Conservation (phyloP, 2,888 invertebrate genomes). For the Hecatera dysodea region DNA sequence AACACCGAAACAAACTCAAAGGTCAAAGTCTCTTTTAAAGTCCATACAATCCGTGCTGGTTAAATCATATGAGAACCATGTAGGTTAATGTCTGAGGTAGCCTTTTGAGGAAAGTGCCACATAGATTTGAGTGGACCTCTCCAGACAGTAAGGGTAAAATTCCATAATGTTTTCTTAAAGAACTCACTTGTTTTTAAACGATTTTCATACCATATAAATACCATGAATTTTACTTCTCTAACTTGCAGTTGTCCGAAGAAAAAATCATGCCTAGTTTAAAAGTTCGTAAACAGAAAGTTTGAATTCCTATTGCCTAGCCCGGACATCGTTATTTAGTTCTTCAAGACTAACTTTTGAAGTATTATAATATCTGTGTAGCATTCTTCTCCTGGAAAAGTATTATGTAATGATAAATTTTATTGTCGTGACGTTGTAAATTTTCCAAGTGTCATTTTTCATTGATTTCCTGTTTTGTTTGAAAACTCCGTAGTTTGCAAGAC, state of each 20-base stretch:
- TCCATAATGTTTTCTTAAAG: not conserved
- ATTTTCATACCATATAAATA: slow-evolving; percentile 14
- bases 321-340: slow-evolving; percentile 59
- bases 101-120: too few species aligned
- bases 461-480: slow-evolving; percentile 8
- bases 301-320: slow-evolving; percentile 36
- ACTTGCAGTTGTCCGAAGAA: slow-evolving; percentile 30
- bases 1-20: too few species aligned
- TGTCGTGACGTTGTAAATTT: slow-evolving; percentile 13
- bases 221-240: slow-evolving; percentile 4
- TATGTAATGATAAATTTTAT: slow-evolving; percentile 22
- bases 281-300: slow-evolving; percentile 51
- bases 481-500: not conserved
- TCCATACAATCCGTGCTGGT: too few species aligned
- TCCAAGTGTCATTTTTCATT: slow-evolving; percentile 18
- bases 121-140: too few species aligned
- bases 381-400: slow-evolving; percentile 13
- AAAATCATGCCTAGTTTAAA: slow-evolving; percentile 47
- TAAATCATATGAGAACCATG: too few species aligned
- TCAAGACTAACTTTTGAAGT: slow-evolving; percentile 33
- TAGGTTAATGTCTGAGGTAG: too few species aligned
- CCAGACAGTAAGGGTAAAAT: too few species aligned
- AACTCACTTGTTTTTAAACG: slow-evolving; percentile 4
- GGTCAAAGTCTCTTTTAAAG: too few species aligned
- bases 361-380: slow-evolving; percentile 30